Conservation (phyloP, 2,113 vertebrate genomes). For the Antennarius striatus region DNA sequence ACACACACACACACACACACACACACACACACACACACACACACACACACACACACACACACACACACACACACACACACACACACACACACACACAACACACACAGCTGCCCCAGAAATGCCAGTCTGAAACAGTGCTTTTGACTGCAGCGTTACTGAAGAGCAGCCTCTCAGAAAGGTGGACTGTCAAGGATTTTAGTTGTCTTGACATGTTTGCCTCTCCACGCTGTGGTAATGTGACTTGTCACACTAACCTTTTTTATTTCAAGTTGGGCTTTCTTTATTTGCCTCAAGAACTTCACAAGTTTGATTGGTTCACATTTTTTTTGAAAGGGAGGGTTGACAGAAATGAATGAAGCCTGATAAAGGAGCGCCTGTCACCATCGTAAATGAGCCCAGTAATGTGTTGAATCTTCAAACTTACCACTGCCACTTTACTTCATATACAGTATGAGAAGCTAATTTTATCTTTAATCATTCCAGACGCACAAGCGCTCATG, state of each 20-base stretch:
- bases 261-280: constrained; percentile 26
- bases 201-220: constrained; percentile 51
- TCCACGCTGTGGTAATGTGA: constrained; percentile 24
- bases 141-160: constrained; percentile 37
- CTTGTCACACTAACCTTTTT: constrained; percentile 37
- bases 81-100: neutral
- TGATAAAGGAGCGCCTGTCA: neutral
- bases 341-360: too few relatives aligned
- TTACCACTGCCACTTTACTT: neutral
- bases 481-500: constrained; percentile 27
- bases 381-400: neutral
- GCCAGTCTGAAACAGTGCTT: constrained; percentile 56
- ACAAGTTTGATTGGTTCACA: neutral
- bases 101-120: constrained; percentile 63
- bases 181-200: constrained; percentile 39
- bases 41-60: neutral
- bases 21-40: constrained; percentile 6
- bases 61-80: neutral
- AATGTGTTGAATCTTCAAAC: constrained; percentile 31
- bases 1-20: constrained; percentile 6
- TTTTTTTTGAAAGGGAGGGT: too few relatives aligned
- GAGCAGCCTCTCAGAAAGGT: constrained; percentile 44
- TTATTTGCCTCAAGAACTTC: neutral
- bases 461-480: constrained; percentile 44
- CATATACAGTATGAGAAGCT: constrained; percentile 3